Percentiles rank a stretch among this genome's conserved stretches.
These are phyloP conservation scores for Eugnorisma glareosa DNA, from an alignment of 2,888 invertebrate genomes.

Conservation along the genomic window DNA sequence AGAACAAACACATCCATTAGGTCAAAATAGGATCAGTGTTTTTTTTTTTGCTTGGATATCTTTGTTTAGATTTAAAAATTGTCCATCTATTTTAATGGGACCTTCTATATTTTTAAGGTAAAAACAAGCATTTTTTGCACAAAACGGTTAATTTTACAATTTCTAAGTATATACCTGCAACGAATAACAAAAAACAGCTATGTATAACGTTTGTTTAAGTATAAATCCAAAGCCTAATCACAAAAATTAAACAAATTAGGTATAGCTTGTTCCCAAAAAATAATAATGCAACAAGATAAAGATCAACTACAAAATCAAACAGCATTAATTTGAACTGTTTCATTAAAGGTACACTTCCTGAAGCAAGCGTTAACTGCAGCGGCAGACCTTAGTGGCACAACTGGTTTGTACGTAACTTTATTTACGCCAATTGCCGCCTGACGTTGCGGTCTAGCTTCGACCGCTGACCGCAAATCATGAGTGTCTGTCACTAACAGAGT, in stretches of 20 bases:
- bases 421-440: too few species aligned
- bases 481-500: not conserved
- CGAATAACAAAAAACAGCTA: not conserved
- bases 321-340: slow-evolving; percentile 9
- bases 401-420: not conserved
- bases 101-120: too few species aligned
- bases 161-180: slow-evolving; percentile 6
- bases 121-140: not conserved
- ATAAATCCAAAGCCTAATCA: not conserved
- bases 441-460: too few species aligned
- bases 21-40: too few species aligned
- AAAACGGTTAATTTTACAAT: not conserved
- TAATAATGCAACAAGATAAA: slow-evolving; percentile 12
- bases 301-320: not conserved
- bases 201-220: not conserved
- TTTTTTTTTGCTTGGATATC: too few species aligned
- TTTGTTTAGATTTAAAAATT: too few species aligned
- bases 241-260: not conserved
- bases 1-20: too few species aligned
- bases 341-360: not conserved
- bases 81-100: too few species aligned
- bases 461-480: not conserved
- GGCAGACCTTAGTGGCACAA: not conserved
- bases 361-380: not conserved
- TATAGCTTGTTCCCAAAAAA: not conserved